Evolutionary conservation across 2,113 vertebrate species (phyloP).

Genomic region (Heterochromis multidens): DNA sequence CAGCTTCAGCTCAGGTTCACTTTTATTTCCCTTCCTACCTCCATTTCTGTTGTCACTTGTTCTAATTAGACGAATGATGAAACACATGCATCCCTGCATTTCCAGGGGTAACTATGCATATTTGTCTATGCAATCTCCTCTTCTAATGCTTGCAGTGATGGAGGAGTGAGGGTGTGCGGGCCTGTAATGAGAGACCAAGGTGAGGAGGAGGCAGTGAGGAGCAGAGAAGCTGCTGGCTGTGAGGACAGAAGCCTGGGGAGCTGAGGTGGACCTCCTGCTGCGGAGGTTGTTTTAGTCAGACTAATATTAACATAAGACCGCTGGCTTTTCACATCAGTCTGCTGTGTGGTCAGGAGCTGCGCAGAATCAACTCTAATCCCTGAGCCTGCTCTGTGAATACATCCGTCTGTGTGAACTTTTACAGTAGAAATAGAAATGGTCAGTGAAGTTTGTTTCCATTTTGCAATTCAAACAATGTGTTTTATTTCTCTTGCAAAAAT

Average conservation of each 20-base stretch:
- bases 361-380: background rate
- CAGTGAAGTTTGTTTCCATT: background rate
- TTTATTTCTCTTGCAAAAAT: background rate
- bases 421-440: background rate
- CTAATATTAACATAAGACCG: constrained; percentile 36
- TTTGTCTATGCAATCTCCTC: background rate
- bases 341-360: background rate
- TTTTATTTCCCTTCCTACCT: background rate
- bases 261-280: constrained; percentile 45
- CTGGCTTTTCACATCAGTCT: constrained; percentile 24
- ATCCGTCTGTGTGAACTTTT: background rate
- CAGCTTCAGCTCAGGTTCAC: background rate
- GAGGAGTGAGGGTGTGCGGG: constrained; percentile 27
- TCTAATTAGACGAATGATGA: constrained; percentile 38
- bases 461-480: background rate
- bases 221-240: constrained; percentile 27
- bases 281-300: background rate
- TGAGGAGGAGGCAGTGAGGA: background rate
- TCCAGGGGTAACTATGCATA: background rate
- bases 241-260: constrained; percentile 36
- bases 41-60: background rate
- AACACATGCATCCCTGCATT: background rate
- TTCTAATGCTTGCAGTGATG: constrained; percentile 49
- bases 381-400: background rate
- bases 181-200: constrained; percentile 53